Base-by-base conservation (phyloP, 2,113 vertebrate species). In the Esox niger region DNA sequence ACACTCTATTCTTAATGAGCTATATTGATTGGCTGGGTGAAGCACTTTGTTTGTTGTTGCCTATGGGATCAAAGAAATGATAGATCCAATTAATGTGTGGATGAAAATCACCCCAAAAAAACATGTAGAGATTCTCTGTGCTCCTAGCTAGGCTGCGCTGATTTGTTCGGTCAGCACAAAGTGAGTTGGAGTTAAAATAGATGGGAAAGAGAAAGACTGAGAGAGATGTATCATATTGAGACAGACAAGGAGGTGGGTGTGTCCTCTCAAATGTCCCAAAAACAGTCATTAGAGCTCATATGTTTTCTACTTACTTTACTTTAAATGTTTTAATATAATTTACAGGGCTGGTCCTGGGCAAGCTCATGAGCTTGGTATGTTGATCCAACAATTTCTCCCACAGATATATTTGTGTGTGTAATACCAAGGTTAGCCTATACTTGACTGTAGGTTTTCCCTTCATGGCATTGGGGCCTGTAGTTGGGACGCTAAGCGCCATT, bases 391-490 rank as follows among this genome's bases (percentile, higher is more conserved):
- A n/a, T 15, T 38, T 38, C 35, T 5, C 5, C 11, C 5, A 38
- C 5, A 11, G 35, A 38, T 11, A 38, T 31, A 20, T 65, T 26
- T 49, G 43, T 31, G 35, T 47, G 66, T 47, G 66, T 26, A 27
- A 8, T 7, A 15, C 27, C 23, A 13, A 38, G 26, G 35, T 60
- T 43, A 43, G 15, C 38, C 38, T 43, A 33, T 67, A 69, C 57
- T 84, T 74, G 76, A 75, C 64, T 82, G 64, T 58, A 57, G 30
- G 38, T 75, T 59, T 75, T 73, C 33, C 23, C 21, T 73, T 78
- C 74, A 69, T 47, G 77, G 68, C 72, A 65, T 35, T 4, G 25
- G 62, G 62, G 82, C 76, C 15, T 4, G 3, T 74, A 66, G 61
- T 73, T 30, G 64, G 62, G 64, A 68, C 52, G 71, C 70, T 52